Percentiles rank a stretch among this genome's conserved stretches.
phyloP scores from a whole-genome alignment of 2,113 vertebrate genomes.

The Perca schrenkii region DNA sequence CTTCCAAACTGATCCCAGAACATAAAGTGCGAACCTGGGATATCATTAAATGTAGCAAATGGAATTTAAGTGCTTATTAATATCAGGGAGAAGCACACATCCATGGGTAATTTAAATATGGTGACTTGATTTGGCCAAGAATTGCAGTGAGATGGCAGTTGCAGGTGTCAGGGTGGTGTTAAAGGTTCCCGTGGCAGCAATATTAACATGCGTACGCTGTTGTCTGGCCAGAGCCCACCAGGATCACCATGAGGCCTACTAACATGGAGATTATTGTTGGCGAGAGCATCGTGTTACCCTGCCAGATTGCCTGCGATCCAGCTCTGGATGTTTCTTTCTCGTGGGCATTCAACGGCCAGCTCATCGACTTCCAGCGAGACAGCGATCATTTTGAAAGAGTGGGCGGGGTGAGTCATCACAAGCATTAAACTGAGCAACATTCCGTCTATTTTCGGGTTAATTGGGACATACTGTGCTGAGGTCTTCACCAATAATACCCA shows the following conservation, averaged over 20 bases:
- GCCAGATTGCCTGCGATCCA: slow-evolving; percentile 93
- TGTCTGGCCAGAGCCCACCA: slow-evolving; percentile 90
- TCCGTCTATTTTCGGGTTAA: slow-evolving; percentile 68
- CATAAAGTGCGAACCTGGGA: slow-evolving; percentile 43
- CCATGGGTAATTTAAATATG: slow-evolving; percentile 5
- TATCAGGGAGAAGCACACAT: slow-evolving; percentile 30
- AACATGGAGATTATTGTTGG: slow-evolving; percentile 96
- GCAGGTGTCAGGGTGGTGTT: slow-evolving; percentile 42
- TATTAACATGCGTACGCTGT: slow-evolving; percentile 69
- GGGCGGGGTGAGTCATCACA: slow-evolving; percentile 91
- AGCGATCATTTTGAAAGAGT: slow-evolving; percentile 93
- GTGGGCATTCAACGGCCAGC: slow-evolving; percentile 94
- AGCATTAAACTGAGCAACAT: slow-evolving; percentile 57
- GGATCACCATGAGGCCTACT: slow-evolving; percentile 91
- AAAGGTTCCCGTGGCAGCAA: slow-evolving; percentile 45
- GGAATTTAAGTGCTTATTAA: slow-evolving; percentile 58
- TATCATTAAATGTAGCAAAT: slow-evolving; percentile 62
- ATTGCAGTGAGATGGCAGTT: slow-evolving; percentile 17
- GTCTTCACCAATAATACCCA: slow-evolving; percentile 45
- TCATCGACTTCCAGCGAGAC: slow-evolving; percentile 90
- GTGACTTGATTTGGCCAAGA: slow-evolving; percentile 30
- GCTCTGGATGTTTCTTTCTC: slow-evolving; percentile 91
- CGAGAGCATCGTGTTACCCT: slow-evolving; percentile 93
- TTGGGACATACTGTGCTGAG: slow-evolving; percentile 56
- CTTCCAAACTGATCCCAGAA: slow-evolving; percentile 49